A percentile compares a stretch with the other conserved stretches of the same genome.
phyloP scores from a whole-genome alignment of 2,797 vertebrate species.

The Gadopsis marmoratus region DNA sequence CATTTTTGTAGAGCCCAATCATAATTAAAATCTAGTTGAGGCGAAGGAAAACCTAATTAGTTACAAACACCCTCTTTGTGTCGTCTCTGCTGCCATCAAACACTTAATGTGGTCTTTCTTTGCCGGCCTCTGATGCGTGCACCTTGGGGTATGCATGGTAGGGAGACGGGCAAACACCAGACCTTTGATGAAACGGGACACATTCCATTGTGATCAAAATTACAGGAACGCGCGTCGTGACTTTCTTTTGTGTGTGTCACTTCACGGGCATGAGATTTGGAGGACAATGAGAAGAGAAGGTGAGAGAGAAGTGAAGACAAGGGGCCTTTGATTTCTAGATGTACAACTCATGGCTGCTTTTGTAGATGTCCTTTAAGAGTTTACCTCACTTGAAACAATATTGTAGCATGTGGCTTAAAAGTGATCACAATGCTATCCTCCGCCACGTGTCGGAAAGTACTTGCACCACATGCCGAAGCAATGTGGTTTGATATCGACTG shows the following conservation, averaged over 20 bases:
- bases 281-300: constrained; percentile 40
- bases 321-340: constrained; percentile 43
- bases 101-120: constrained; percentile 55
- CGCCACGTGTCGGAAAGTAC: constrained; percentile 17
- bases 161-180: constrained; percentile 44
- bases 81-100: constrained; percentile 68
- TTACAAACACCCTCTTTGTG: constrained; percentile 64
- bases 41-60: constrained; percentile 69
- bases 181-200: constrained; percentile 63
- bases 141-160: constrained; percentile 36
- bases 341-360: constrained; percentile 25
- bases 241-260: constrained; percentile 34
- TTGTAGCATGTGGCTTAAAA: constrained; percentile 8
- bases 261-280: constrained; percentile 28
- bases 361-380: constrained; percentile 40
- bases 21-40: constrained; percentile 76
- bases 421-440: constrained; percentile 21
- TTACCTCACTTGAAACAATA: constrained; percentile 30
- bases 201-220: constrained; percentile 63
- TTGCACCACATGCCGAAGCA: background rate
- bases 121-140: constrained; percentile 57
- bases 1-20: constrained; percentile 63
- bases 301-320: constrained; percentile 23
- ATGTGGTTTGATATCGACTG: constrained; percentile 6
- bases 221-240: constrained; percentile 44